Percentiles rank a stretch among this genome's conserved stretches.
Evolutionary conservation across 1,140 invertebrate genomes (phyloP).

Genomic region (Drosophila biarmipes): DNA sequence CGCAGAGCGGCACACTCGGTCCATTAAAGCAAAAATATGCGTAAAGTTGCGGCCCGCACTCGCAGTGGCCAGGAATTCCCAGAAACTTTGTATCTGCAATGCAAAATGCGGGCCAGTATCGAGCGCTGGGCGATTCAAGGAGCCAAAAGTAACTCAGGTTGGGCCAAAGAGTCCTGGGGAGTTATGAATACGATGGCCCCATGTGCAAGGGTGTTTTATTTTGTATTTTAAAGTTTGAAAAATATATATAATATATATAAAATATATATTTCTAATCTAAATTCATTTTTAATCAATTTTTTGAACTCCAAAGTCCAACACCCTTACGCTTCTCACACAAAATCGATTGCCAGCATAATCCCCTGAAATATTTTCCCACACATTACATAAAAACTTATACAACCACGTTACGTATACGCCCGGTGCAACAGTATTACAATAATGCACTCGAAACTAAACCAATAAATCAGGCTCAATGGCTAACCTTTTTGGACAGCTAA

Average conservation of each 20-base stretch:
- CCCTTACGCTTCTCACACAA: too few relatives aligned
- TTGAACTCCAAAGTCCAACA: too few relatives aligned
- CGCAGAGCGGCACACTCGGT: constrained; percentile 5
- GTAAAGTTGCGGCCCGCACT: constrained; percentile 24
- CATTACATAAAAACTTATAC: too few relatives aligned
- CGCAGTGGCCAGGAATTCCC: constrained; percentile 8
- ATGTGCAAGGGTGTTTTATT: neutral
- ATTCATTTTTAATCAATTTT: too few relatives aligned
- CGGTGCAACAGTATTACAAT: neutral
- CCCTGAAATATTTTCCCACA: neutral
- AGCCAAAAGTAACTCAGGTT: constrained; percentile 4
- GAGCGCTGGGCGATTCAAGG: neutral
- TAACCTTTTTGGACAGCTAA: neutral
- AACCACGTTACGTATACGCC: constrained; percentile 17
- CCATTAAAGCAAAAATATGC: constrained; percentile 53
- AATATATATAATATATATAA: too few relatives aligned
- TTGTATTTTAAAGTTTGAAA: too few relatives aligned
- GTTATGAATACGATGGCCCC: neutral
- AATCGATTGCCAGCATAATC: neutral
- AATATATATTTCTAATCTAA: too few relatives aligned
- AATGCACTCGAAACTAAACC: neutral
- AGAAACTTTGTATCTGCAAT: neutral
- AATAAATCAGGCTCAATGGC: neutral
- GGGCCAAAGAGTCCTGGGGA: neutral
- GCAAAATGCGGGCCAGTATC: neutral